Evolutionary conservation across 2,113 vertebrate species (phyloP).

Genomic region (Anolis carolinensis): DNA sequence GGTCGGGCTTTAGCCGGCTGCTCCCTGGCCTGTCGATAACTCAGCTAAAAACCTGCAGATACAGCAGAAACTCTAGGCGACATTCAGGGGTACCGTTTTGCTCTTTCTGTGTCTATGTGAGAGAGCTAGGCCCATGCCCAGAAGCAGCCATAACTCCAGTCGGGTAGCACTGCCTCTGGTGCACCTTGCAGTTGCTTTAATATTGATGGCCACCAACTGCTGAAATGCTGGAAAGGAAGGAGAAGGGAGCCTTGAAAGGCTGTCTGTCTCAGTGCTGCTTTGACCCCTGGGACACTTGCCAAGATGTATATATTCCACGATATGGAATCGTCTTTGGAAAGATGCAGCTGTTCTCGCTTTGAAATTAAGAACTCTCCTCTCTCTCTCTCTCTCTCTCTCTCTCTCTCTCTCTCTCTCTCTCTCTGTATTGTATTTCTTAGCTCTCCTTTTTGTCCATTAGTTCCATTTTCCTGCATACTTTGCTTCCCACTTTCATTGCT

Average conservation of each 20-base stretch:
- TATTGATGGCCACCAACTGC: not conserved
- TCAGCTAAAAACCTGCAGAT: not conserved
- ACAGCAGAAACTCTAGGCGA: not conserved
- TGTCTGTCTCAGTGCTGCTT: not conserved
- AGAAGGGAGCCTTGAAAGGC: not conserved
- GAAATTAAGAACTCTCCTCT: not conserved
- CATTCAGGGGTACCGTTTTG: not conserved
- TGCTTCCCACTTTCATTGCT: no score
- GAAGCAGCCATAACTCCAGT: not conserved
- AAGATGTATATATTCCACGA: not conserved
- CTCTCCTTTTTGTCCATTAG: conserved; percentile 3
- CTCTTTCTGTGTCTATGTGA: not conserved
- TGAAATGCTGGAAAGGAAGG: not conserved
- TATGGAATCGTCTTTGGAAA: not conserved
- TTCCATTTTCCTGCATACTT: not conserved
- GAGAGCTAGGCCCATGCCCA: not conserved
- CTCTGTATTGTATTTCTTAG: not conserved
- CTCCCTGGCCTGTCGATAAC: conserved; percentile 15
- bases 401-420: not conserved
- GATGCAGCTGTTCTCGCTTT: conserved; percentile 7
- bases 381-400: not conserved
- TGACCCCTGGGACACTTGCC: not conserved
- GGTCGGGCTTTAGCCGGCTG: conserved; percentile 29
- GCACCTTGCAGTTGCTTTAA: conserved; percentile 21
- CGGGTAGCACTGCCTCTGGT: not conserved